These are phyloP conservation scores for Xestia rhomboidea DNA, from an alignment of 2,888 invertebrate species.

Conservation along the genomic window DNA sequence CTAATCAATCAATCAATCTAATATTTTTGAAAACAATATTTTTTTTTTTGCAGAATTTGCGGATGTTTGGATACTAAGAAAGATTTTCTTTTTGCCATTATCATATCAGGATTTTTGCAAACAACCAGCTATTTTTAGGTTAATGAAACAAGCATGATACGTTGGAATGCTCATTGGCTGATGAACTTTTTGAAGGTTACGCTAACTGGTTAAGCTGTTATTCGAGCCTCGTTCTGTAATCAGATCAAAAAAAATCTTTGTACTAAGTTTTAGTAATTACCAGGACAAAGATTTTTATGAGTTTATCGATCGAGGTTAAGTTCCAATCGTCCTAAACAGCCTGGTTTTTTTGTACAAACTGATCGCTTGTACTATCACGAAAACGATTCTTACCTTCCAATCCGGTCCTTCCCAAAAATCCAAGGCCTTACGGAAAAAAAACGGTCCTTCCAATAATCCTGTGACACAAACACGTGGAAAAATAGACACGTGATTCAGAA, in stretches of 20 bases:
- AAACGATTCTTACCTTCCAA: neutral
- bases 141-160: neutral
- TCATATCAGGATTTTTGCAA: neutral
- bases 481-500: conserved; percentile 33
- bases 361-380: neutral
- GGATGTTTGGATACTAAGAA: too few relatives aligned
- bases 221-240: neutral
- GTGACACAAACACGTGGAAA: conserved; percentile 28
- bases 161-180: neutral
- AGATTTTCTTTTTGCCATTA: neutral
- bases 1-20: neutral
- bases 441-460: neutral
- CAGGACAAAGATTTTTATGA: neutral
- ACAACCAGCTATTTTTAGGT: neutral
- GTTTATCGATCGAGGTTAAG: neutral
- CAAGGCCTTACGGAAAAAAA: neutral
- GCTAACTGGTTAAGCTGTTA: neutral
- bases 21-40: neutral
- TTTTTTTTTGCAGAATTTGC: neutral
- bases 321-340: neutral
- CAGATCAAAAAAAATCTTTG: too few relatives aligned
- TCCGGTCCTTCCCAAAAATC: neutral
- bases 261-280: too few relatives aligned
- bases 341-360: neutral
- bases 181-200: neutral